phyloP scores from a whole-genome alignment of 2,888 invertebrate species.

The Bombylius discolor region DNA sequence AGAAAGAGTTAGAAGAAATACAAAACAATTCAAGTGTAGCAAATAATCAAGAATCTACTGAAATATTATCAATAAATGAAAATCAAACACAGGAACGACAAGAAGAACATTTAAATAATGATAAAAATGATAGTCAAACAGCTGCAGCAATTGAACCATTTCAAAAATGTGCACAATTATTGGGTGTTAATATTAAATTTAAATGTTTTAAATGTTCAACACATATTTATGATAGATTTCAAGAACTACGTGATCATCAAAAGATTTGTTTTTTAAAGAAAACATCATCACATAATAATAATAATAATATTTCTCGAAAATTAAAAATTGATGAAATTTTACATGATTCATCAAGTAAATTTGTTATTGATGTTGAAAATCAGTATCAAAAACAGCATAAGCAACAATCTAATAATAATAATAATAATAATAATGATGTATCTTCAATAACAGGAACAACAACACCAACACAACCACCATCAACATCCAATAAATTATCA shows the following conservation, averaged over 20 bases:
- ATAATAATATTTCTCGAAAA: neutral
- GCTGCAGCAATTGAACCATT: neutral
- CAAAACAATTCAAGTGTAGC: too few relatives aligned
- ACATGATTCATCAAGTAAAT: neutral
- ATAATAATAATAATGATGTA: neutral
- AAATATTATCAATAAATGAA: neutral
- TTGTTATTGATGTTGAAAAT: constrained; percentile 14
- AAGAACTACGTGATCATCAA: constrained; percentile 56
- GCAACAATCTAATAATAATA: constrained; percentile 3
- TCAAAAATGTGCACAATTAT: constrained; percentile 54
- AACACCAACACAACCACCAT: neutral
- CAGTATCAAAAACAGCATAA: constrained; percentile 27
- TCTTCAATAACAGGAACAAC: neutral
- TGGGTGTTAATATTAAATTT: constrained; percentile 57
- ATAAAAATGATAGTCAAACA: neutral
- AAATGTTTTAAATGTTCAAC: constrained; percentile 62
- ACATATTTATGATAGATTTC: constrained; percentile 51
- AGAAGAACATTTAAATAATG: too few relatives aligned
- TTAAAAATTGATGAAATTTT: neutral
- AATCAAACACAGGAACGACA: neutral
- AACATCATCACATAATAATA: neutral
- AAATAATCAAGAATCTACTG: too few relatives aligned
- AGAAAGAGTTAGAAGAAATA: too few relatives aligned
- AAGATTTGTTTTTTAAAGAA: constrained; percentile 40
- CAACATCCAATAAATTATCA: neutral